Evolutionary conservation across 2,888 invertebrate genomes (phyloP), one percentile per base, ranked within the genome.

Genomic region (Eupsilia transversa): DNA sequence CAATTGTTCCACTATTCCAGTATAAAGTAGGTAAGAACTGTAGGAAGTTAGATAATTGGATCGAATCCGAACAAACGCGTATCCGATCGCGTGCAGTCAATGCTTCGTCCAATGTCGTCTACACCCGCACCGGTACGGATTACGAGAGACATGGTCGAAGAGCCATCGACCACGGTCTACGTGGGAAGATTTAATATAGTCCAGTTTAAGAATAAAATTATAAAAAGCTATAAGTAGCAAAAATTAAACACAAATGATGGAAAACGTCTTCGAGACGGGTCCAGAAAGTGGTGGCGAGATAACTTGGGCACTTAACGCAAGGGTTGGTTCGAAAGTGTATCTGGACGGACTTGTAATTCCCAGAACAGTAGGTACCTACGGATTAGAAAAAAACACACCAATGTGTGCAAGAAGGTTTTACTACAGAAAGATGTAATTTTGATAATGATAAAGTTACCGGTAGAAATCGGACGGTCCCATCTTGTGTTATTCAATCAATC

Each of bases 41-140:
- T 77, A 86, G 85, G 85, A 86, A 87, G 76, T 86, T 82, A 85
- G 74, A 78, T 82, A 87, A 82, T 74, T 57, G 72, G 27, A 65
- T 71, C 80, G 70, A 67, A 79, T 86, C 23, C 56, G 30, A 72
- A 46, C 61, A 54, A 86, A 71, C 69, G 75, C 57, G 63, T 72
- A 68, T 73, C 74, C 77, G 73, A 85, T 87, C 74, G 85, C 85
- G 78, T 85, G 85, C 77, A 63, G 67, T 54, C 79, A 59, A 79
- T 74, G 80, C 60, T 71, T 63, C 57, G 63, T 56, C 75, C 82
- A 85, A 85, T 85, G 85, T 87, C 85, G 73, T 68, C 38, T 75
- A 20, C 2, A 78, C 65, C 20, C 66, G 78, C 49, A 64, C 14
- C 12, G 43, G 35, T 43, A 23, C n/a, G n/a, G n/a, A n/a, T 69